Evolutionary conservation across 2,888 invertebrate species (phyloP), one percentile per base, ranked within the genome.

Genomic region (Amblyteles armatorius): DNA sequence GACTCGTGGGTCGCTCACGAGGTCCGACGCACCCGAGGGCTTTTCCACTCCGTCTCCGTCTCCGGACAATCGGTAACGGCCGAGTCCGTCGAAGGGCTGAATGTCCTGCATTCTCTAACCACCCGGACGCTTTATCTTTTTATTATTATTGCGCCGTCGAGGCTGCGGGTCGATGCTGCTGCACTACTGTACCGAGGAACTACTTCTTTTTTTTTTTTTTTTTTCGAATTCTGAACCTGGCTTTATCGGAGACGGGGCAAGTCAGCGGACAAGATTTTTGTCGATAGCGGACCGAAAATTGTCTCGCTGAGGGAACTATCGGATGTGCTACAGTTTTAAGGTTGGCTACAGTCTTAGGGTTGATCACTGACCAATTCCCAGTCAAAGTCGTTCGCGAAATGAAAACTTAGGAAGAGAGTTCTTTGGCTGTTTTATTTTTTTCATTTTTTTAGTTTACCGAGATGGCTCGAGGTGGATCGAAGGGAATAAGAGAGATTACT

Each of bases 141-240:
- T 93, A 93, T 93, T 93, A 93, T 93, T 93, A 93, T 93, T 93
- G 92, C 93, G 89, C 89, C 92, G 92, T 92, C 91, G 92, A 89
- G 91, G 90, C 91, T 92, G 89, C 89, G 90, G 92, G 89, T 84
- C 73, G 71, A 82, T 71, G 69, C 74, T 29, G 69, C 7, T 74
- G 4, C 26, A 19, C 40, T 40, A 16, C 68, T 68, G 29, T 29
- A 50, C 65, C 11, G n/a, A 50, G n/a, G 50, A 13, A 22, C 19
- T 11, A 2, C 26, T 26, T 1, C n/a, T n/a, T 22, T 9, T 50
- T 19, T 19, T 50, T 33, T 40, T 16, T 13, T 33, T 29, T 65
- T 29, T 29, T 44, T 52, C 67, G 16, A 36, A 40, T 40, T 67
- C 40, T 40, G 57, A 26, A 57, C 16, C 16, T 29, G 63, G 7